These are phyloP conservation scores for Calyptomena viridis DNA, from an alignment of 2,113 vertebrate genomes.

Conservation along the genomic window DNA sequence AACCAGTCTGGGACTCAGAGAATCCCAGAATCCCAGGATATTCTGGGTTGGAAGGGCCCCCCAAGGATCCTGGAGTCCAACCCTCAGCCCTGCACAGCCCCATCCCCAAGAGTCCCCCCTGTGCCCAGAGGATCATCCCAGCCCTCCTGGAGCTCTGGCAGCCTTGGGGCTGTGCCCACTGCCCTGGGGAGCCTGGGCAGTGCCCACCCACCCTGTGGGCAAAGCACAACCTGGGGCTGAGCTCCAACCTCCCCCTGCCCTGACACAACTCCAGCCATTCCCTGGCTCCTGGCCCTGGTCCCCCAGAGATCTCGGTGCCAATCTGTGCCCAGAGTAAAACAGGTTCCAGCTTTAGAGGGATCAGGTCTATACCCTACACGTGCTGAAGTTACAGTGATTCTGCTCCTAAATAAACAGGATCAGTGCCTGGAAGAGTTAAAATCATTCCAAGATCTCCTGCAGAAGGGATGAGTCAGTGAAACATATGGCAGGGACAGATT, in stretches of 20 bases:
- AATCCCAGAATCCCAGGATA: background rate
- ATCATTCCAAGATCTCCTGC: background rate
- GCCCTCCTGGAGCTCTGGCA: background rate
- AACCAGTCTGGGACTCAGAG: no score
- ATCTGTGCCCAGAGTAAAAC: background rate
- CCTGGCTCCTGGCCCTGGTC: background rate
- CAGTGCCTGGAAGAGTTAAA: background rate
- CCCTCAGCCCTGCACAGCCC: background rate
- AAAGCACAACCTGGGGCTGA: background rate
- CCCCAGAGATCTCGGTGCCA: background rate
- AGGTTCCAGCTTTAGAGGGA: fast-evolving
- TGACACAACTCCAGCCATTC: background rate
- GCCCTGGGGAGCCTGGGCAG: background rate
- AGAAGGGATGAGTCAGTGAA: constrained; percentile 45
- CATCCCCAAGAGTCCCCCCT: background rate
- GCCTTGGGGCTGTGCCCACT: background rate
- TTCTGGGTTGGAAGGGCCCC: background rate
- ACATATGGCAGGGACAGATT: constrained; percentile 60
- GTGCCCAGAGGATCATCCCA: no score
- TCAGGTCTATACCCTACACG: fast-evolving
- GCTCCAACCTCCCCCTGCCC: background rate
- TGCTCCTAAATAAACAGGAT: background rate
- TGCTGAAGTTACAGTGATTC: background rate
- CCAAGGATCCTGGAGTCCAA: background rate
- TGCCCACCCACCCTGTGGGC: background rate